A percentile compares a stretch with the other conserved stretches of the same genome.
phyloP scores from a whole-genome alignment of 2,113 vertebrate species.

The Prunella fulvescens region DNA sequence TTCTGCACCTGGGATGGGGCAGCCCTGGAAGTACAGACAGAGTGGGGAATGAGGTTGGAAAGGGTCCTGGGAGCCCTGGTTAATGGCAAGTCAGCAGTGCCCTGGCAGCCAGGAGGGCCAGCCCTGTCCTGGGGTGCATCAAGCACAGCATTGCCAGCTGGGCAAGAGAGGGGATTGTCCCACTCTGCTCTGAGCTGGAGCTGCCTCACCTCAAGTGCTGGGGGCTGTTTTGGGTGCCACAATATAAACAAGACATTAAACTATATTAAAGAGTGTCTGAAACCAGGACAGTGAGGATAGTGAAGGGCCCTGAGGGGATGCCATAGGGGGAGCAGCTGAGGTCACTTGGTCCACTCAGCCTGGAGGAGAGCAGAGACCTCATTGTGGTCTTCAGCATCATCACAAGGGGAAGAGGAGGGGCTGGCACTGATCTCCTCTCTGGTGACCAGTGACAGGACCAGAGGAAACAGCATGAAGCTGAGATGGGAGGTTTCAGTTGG shows the following conservation, averaged over 20 bases:
- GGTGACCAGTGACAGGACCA: neutral
- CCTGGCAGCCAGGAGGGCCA: neutral
- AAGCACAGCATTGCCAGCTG: accelerated
- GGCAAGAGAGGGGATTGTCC: neutral
- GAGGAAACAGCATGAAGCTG: neutral
- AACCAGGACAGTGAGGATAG: accelerated
- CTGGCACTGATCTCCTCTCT: neutral
- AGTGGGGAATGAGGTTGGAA: neutral
- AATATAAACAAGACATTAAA: neutral
- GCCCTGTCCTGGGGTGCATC: neutral
- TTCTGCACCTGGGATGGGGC: neutral
- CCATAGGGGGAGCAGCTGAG: neutral
- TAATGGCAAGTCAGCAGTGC: accelerated
- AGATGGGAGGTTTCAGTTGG: neutral
- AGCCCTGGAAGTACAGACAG: accelerated
- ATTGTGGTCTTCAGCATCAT: neutral
- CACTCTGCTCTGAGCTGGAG: neutral
- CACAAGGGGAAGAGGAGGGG: neutral
- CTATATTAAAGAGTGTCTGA: no score
- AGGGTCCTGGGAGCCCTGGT: neutral
- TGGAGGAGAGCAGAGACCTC: neutral
- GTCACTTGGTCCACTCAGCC: neutral
- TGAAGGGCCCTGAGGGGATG: neutral
- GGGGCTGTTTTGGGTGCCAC: neutral
- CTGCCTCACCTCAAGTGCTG: accelerated